Base-by-base conservation (phyloP, 2,797 vertebrate species). In the Jordanella pulchra region DNA sequence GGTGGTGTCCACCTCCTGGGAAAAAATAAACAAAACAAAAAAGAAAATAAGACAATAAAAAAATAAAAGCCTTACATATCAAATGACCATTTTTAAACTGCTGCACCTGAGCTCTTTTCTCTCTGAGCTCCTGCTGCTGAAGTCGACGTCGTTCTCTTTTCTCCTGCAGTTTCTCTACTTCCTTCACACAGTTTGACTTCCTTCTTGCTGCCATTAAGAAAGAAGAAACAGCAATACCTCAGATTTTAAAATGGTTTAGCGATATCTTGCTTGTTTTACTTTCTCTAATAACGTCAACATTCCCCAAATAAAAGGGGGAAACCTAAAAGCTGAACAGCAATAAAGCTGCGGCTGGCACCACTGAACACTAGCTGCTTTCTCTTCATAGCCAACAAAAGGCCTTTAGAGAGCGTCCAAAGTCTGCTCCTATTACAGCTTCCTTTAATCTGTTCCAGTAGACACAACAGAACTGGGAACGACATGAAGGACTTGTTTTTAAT, bases 161-260 rank as follows among this genome's bases (percentile, higher is more conserved):
- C 91, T 99, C 97, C 93, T 99, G 97, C 69, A 99, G 87, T 86
- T 99, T 99, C 94, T 99, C 98, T 84, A 99, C 97, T 88, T 99
- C 97, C 93, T 99, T 99, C 81, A 99, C 97, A 77, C 97, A 99
- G 90, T 98, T 99, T 17, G 98, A 98, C 95, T 99, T 99, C 94
- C 97, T 97, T 88, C 97, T 95, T 42, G 97, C 98, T 98, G 93
- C 79, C 95, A 86, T 84, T 14, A 53, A 77, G 58, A 86, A 55
- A 73, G 72, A 27, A 78, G 4, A 67, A 75, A 75, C 30, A 50
- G 71, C 75, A 50, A 86, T 25, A 68, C 68, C 18, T 67, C 65
- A 67, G 28, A 66, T 39, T 76, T 71, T 79, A 50, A 73, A 47
- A 39, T 27, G 25, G 69, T 27, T 32, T 28, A 54, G 44, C 42